Base-by-base conservation (phyloP, 2,797 vertebrate genomes). In the Discoglossus pictus region DNA sequence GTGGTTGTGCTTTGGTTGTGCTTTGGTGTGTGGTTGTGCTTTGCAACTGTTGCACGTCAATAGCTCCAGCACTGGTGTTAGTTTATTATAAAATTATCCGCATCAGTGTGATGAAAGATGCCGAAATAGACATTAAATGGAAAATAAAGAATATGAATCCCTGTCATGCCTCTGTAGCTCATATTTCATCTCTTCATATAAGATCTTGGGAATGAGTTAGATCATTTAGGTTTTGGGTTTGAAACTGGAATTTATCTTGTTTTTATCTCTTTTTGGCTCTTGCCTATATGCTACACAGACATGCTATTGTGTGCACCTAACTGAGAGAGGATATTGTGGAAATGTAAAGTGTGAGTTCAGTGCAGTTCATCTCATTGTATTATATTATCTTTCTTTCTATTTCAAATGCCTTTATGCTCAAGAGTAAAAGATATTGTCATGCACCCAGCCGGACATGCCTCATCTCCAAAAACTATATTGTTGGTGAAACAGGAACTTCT, bases 401-500 rank as follows among this genome's bases (percentile, higher is more conserved):
- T 65, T 62, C 53, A 65, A 59, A 71, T 64, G 35, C 24, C 43
- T 71, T 18, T 59, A 25, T 65, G 64, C 65, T 40, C 24, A 36
- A 23, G 44, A 34, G 60, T 58, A 58, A 51, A 58, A 25, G 59
- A 44, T 55, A 50, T 17, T 43, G 35, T 50, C 47, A 27, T 31
- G 43, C 59, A 42, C 23, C 67, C 60, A 58, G 51, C 51, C 35
- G 11, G 42, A 34, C 38, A 40, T 62, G 24, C 59, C 21, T 47
- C 50, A 18, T 58, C 61, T 59, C 68, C 53, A 64, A 58, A 70
- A 70, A 71, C 17, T 18, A 65, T 59, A 64, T 59, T 71, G 61
- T 65, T 71, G 36, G 56, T 11, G 9, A 50, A 71, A 71, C 27
- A 59, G 61, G 27, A 71, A 51, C 44, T 58, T 71, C 38, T 71